A percentile compares a stretch with the other conserved stretches of the same genome.
phyloP scores from a whole-genome alignment of 2,113 vertebrate genomes.

The Podarcis raffonei region DNA sequence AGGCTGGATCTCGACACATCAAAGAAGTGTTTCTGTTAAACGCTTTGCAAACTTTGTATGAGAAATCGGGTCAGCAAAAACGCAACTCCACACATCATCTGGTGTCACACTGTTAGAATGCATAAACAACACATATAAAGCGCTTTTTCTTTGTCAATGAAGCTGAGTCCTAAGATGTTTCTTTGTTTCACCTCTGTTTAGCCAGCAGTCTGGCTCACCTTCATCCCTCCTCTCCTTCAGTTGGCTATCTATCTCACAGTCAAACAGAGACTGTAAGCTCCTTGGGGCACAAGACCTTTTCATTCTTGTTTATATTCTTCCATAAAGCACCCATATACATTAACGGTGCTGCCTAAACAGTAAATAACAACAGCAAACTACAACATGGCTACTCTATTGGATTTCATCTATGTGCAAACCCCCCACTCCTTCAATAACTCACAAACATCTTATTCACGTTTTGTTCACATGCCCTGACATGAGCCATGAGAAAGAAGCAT shows the following conservation, averaged over 20 bases:
- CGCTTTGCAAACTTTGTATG: no score
- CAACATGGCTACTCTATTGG: background rate
- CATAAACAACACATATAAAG: no score
- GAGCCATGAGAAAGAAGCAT: background rate
- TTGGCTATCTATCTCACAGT: background rate
- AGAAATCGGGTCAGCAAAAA: no score
- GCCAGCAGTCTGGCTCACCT: background rate
- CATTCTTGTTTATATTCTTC: background rate
- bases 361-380: background rate
- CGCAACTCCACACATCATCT: no score
- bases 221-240: background rate
- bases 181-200: background rate
- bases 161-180: no score
- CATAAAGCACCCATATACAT: background rate
- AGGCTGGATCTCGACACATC: no score
- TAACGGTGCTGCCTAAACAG: background rate
- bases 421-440: conserved; percentile 1
- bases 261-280: background rate
- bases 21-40: no score
- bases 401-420: background rate
- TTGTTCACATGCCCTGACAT: conserved; percentile 1
- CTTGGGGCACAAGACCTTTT: background rate
- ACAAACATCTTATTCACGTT: background rate
- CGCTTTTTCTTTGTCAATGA: no score
- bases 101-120: no score